Conservation (phyloP, 2,797 vertebrate species). For the Stomatorhinus walkeri region DNA sequence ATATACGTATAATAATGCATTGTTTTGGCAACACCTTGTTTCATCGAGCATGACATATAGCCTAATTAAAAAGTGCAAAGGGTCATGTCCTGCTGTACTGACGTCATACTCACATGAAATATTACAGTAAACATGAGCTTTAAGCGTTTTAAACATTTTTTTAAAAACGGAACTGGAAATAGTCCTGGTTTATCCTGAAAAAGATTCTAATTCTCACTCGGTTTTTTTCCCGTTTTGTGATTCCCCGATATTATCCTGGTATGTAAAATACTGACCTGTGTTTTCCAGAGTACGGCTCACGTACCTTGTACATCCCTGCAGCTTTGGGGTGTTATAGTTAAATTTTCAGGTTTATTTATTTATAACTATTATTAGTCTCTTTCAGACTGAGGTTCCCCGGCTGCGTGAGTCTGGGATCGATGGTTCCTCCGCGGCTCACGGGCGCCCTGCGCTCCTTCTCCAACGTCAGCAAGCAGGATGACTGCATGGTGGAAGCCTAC, state of each 20-base stretch:
- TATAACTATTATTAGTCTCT: background rate
- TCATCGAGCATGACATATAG: background rate
- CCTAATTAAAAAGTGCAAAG: background rate
- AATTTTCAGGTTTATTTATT: background rate
- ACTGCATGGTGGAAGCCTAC: constrained; percentile 64
- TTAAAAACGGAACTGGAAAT: background rate
- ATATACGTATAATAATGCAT: background rate
- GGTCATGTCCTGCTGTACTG: background rate
- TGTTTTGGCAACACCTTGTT: background rate
- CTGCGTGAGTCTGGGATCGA: constrained; percentile 54
- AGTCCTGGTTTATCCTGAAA: background rate
- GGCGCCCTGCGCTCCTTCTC: constrained; percentile 89
- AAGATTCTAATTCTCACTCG: background rate
- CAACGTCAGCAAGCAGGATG: constrained; percentile 84
- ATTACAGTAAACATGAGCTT: background rate
- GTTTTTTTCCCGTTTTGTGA: background rate
- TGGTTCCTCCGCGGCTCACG: constrained; percentile 92
- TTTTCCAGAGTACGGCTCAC: background rate
- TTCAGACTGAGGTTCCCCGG: background rate
- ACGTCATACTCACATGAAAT: background rate
- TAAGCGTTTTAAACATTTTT: background rate
- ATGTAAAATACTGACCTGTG: background rate
- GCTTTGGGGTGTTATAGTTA: background rate
- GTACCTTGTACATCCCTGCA: background rate
- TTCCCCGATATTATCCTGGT: background rate